phyloP scores from a whole-genome alignment of 1,140 invertebrate genomes.

The Drosophila baimaii region DNA sequence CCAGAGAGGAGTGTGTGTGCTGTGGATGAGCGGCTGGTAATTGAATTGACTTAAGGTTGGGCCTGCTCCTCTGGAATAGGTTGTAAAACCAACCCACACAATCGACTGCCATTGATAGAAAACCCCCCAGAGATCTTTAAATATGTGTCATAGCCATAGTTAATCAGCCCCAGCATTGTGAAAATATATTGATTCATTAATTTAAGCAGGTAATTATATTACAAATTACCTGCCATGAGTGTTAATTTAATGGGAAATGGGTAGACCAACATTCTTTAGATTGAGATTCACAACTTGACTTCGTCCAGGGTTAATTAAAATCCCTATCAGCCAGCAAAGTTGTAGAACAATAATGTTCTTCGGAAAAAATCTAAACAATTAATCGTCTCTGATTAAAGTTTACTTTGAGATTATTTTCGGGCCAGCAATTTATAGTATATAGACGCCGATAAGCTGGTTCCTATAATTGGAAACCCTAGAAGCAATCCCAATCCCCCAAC shows the following conservation, averaged over 20 bases:
- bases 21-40: constrained; percentile 37
- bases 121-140: background rate
- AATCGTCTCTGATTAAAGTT: constrained; percentile 43
- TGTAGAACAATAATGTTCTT: constrained; percentile 10
- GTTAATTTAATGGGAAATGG: constrained; percentile 16
- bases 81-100: constrained; percentile 30
- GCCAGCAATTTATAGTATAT: constrained; percentile 3
- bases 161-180: constrained; percentile 29
- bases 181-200: constrained; percentile 17
- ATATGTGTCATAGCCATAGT: constrained; percentile 39
- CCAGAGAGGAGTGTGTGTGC: constrained; percentile 14
- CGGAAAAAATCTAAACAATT: constrained; percentile 23
- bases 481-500: background rate
- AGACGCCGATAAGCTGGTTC: constrained; percentile 17
- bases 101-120: constrained; percentile 19
- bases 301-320: constrained; percentile 9
- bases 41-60: constrained; percentile 27
- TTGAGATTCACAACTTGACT: constrained; percentile 11
- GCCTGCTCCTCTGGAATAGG: constrained; percentile 2
- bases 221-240: constrained; percentile 15
- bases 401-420: constrained; percentile 23
- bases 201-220: constrained; percentile 28
- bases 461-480: constrained; percentile 32
- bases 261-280: constrained; percentile 20
- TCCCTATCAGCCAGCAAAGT: background rate